Conservation (phyloP, 2,888 invertebrate genomes). For the Morpho helenor region DNA sequence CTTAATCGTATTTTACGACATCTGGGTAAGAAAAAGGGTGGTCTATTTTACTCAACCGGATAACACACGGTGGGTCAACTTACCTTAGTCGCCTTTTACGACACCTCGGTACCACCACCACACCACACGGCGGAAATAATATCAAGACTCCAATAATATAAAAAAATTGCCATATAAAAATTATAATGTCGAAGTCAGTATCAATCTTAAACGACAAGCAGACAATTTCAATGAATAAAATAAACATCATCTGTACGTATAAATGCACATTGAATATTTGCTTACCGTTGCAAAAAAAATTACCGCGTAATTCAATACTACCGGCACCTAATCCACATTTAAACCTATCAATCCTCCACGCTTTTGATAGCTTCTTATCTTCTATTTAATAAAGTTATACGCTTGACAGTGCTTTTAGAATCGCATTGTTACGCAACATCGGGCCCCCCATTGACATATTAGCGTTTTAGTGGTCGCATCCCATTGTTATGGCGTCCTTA, state of each 20-base stretch:
- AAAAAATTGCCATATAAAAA: too few species aligned
- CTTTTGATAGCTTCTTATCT: constrained; percentile 31
- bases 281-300: constrained; percentile 22
- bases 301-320: constrained; percentile 22
- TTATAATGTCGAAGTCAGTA: neutral
- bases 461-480: constrained; percentile 55
- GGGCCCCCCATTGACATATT: constrained; percentile 62
- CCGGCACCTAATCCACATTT: constrained; percentile 16
- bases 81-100: too few species aligned
- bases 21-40: too few species aligned
- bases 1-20: too few species aligned
- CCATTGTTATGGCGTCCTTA: constrained; percentile 38
- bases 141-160: too few species aligned
- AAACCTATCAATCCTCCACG: constrained; percentile 64
- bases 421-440: constrained; percentile 62
- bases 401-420: constrained; percentile 55
- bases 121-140: too few species aligned
- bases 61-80: too few species aligned
- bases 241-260: constrained; percentile 6
- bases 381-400: constrained; percentile 66
- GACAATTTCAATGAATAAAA: constrained; percentile 2
- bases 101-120: too few species aligned
- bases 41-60: too few species aligned
- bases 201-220: constrained; percentile 6
- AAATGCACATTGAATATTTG: constrained; percentile 15